Conservation (phyloP, 2,113 vertebrate species). For the Hippocampus comes region DNA sequence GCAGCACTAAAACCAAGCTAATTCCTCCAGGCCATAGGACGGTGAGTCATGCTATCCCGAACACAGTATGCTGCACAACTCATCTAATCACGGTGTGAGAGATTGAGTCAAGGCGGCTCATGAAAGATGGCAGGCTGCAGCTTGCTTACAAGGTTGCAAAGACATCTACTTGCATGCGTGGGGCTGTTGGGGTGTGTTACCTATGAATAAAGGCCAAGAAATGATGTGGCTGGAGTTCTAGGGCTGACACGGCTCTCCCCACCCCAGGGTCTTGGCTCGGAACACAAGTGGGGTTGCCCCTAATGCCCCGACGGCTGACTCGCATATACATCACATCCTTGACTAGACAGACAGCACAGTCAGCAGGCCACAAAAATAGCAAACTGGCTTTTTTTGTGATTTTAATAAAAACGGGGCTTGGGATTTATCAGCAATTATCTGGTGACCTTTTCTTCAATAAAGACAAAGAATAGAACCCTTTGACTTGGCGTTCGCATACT, state of each 20-base stretch:
- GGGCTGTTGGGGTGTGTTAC: constrained; percentile 51
- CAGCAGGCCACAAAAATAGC: constrained; percentile 41
- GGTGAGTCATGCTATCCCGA: constrained; percentile 52
- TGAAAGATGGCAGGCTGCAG: constrained; percentile 64
- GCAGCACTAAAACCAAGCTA: constrained; percentile 45
- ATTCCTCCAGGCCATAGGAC: constrained; percentile 48
- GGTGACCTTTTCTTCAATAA: constrained; percentile 24
- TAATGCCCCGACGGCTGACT: constrained; percentile 44
- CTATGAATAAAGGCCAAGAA: constrained; percentile 60
- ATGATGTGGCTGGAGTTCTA: constrained; percentile 48
- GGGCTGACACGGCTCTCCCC: constrained; percentile 46
- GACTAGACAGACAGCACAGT: constrained; percentile 23
- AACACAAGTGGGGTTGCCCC: constrained; percentile 32
- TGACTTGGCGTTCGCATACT: constrained; percentile 10
- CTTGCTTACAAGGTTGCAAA: constrained; percentile 56
- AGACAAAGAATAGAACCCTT: constrained; percentile 24
- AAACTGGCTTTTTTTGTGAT: constrained; percentile 33
- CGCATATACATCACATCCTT: constrained; percentile 38
- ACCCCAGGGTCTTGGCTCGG: constrained; percentile 41
- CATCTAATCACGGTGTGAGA: constrained; percentile 35
- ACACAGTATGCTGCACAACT: constrained; percentile 31
- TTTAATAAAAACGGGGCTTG: constrained; percentile 38
- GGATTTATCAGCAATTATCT: constrained; percentile 40
- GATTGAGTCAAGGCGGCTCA: constrained; percentile 57
- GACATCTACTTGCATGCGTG: constrained; percentile 59